A percentile compares a stretch with the other conserved stretches of the same genome.
These are phyloP conservation scores for Metopolophium dirhodum DNA, from an alignment of 1,140 invertebrate species.

Conservation along the genomic window DNA sequence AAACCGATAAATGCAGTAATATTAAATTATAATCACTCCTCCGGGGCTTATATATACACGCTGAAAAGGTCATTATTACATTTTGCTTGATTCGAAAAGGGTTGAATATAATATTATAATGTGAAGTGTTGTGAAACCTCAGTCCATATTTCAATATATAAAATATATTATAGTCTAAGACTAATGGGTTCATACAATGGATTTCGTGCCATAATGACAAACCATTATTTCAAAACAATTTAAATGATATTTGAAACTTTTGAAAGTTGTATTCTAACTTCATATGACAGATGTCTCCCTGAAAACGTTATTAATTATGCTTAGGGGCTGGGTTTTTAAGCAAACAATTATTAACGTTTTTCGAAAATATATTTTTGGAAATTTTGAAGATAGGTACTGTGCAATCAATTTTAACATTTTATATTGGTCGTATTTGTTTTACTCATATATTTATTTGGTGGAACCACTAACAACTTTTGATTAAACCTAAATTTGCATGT, in stretches of 20 bases:
- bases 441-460: background rate
- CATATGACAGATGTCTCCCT: background rate
- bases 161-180: background rate
- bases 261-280: background rate
- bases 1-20: background rate
- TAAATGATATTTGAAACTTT: background rate
- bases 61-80: background rate
- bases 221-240: background rate
- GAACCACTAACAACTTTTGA: background rate
- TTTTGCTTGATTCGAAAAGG: constrained; percentile 9
- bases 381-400: background rate
- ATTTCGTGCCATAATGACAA: background rate
- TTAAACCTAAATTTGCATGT: background rate
- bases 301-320: background rate
- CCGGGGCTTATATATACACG: background rate
- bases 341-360: background rate
- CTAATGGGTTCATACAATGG: background rate
- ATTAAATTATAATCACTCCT: constrained; percentile 17
- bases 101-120: background rate
- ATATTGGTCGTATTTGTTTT: background rate
- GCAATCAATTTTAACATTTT: background rate
- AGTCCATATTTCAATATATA: background rate
- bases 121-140: background rate
- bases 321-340: background rate
- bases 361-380: background rate